phyloP scores from a whole-genome alignment of 2,888 invertebrate genomes.

The Amphipoea lucens region DNA sequence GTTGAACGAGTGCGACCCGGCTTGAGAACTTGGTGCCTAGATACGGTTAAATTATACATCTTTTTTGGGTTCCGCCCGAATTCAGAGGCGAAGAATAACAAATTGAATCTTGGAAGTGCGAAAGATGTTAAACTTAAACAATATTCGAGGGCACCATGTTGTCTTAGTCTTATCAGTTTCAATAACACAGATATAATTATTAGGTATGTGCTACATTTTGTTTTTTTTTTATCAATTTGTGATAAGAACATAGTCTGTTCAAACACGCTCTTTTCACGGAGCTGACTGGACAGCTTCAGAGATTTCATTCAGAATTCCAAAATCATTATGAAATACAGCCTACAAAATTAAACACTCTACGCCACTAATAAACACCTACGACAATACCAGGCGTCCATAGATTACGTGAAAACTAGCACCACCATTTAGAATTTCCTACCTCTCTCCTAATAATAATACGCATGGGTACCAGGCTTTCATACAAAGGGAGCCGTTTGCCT shows the following conservation, averaged over 20 bases:
- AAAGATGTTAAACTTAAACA: constrained; percentile 1
- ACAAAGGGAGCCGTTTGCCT: constrained; percentile 56
- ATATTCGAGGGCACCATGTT: neutral
- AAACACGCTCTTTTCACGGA: neutral
- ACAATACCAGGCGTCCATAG: constrained; percentile 54
- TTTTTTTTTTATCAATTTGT: constrained; percentile 18
- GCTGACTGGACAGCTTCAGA: neutral
- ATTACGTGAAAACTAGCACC: constrained; percentile 24
- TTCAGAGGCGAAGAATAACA: constrained; percentile 26
- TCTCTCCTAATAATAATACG: constrained; percentile 65
- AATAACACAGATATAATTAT: neutral
- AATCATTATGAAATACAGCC: neutral
- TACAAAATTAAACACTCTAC: neutral
- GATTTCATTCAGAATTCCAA: neutral
- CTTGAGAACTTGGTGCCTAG: constrained; percentile 62
- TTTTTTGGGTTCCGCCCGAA: constrained; percentile 24
- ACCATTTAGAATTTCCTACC: constrained; percentile 35
- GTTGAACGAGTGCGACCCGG: constrained; percentile 64
- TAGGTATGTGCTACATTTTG: neutral
- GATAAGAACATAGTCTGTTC: neutral
- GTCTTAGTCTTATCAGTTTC: constrained; percentile 5
- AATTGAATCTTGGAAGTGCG: constrained; percentile 13
- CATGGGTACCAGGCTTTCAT: constrained; percentile 60
- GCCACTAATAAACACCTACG: constrained; percentile 32
- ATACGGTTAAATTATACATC: constrained; percentile 52